phyloP scores from a whole-genome alignment of 1,140 invertebrate genomes.

The Drosophila sucinea region DNA sequence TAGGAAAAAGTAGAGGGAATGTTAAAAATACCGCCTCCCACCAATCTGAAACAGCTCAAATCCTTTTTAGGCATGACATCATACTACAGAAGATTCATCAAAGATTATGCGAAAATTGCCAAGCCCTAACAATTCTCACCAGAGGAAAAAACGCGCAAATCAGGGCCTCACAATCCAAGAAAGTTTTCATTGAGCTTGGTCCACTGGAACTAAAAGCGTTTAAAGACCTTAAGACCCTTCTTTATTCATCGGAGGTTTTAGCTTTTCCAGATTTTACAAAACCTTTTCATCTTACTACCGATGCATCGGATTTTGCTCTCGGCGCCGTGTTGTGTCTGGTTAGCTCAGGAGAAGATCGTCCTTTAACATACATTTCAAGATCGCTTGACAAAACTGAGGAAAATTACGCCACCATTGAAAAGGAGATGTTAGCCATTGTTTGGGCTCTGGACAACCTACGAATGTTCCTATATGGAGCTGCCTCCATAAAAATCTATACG shows the following conservation, averaged over 20 bases:
- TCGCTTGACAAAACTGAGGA: background rate
- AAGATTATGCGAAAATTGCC: too few species aligned
- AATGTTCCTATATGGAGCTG: too few species aligned
- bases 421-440: slow-evolving; percentile 20
- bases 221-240: too few species aligned
- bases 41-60: too few species aligned
- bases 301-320: too few species aligned
- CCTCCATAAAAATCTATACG: background rate
- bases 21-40: too few species aligned
- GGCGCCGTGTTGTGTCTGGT: background rate
- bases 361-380: slow-evolving; percentile 7
- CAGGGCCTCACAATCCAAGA: background rate
- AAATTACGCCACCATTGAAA: slow-evolving; percentile 18
- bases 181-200: background rate
- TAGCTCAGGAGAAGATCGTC: background rate
- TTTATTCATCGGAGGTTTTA: slow-evolving; percentile 2
- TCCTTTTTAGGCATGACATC: too few species aligned
- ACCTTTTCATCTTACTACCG: background rate
- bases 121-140: too few species aligned
- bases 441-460: slow-evolving; percentile 10
- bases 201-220: background rate
- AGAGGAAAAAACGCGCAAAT: background rate
- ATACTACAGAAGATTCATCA: too few species aligned
- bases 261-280: slow-evolving; percentile 7
- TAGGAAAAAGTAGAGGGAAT: background rate